Evolutionary conservation across 2,113 vertebrate genomes (phyloP), one percentile per base, ranked within the genome.

Genomic region (Danionella cerebrum): DNA sequence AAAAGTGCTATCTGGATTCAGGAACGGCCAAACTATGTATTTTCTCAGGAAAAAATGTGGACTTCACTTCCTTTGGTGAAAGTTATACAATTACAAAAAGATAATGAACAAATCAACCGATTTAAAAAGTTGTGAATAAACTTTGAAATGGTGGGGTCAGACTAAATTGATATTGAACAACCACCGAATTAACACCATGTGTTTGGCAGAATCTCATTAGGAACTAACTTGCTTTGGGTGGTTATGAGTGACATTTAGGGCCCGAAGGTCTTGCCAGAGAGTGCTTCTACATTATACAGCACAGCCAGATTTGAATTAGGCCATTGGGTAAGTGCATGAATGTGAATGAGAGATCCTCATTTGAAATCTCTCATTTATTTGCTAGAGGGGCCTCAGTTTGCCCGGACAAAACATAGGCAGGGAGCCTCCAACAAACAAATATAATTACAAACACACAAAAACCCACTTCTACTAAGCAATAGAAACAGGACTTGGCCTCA

Each of bases 361-460:
- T 86, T 83, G 82, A 81, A 84, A 84, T 79, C 86, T 86, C 77
- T 86, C 83, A 83, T 89, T 89, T 86, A 85, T 88, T 84, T 80
- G 78, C 78, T 72, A 36, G 67, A 75, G 72, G 74, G 67, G 72
- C 72, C 65, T 80, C 76, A 76, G 86, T 86, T 80, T 82, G 70
- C 33, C 25, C 18, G 65, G 76, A 89, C 82, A 87, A 87, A 84
- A 80, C 60, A 79, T 67, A 80, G 69, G 82, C 83, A 24, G 85
- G 87, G 82, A 71, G 82, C 79, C 73, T 38, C 67, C 44, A 67
- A 69, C 73, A 47, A 63, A 18, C 67, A 76, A 29, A 51, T 11
- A 69, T 31, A 52, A 33, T 47, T 47, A 70, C 12, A 39, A 63
- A 35, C 45, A 39, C 62, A 59, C 59, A 53, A 45, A 39, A 14